Base-by-base conservation (phyloP, 2,797 vertebrate species). In the Iguana delicatissima region DNA sequence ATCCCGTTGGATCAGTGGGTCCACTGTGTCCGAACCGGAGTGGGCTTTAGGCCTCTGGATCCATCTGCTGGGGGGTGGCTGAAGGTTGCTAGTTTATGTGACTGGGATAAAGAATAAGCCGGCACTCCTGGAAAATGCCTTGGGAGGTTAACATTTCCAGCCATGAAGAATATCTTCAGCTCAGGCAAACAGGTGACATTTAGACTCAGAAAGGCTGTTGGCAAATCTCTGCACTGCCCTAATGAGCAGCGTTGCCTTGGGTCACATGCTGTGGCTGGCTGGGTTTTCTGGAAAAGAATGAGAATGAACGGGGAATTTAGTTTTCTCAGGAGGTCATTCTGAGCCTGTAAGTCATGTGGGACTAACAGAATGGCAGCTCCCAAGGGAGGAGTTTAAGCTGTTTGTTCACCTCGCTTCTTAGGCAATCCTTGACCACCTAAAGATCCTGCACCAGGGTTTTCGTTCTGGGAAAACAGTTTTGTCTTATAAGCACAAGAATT, bases 251-350 rank as follows among this genome's bases (percentile, higher is more conserved):
- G 26, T 73, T 73, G 89, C 73, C 38, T 42, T 57, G 26, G 13
- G 62, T 52, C 72, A 2, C 32, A 62, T 7, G 22, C 46, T 32
- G 22, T 80, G 42, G 42, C 42, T 80, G 64, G 35, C 42, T 3
- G 13, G 64, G n/a, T 42, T 35, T 79, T 2, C 24, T 52, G 26
- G 18, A n/a, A 67, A 32, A 32, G 38, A 38, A 52, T 46, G 35
- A 59, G 84, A 73, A 62, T 38, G 67, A 90, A 86, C 59, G 77
- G 64, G n/a, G 26, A 67, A n/a, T 81, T 86, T 81, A 81, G 80
- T 29, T 38, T 80, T 32, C 85, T 55, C n/a, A 13, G 18, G 72
- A 46, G 46, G 55, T 73, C 55, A 42, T 85, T 50, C 50, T 24
- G 5, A n/a, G 35, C 26, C 64, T 55, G n/a, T 26, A 35, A 6